Evolutionary conservation across 2,888 invertebrate genomes (phyloP).

Genomic region (Enchytraeus crypticus): DNA sequence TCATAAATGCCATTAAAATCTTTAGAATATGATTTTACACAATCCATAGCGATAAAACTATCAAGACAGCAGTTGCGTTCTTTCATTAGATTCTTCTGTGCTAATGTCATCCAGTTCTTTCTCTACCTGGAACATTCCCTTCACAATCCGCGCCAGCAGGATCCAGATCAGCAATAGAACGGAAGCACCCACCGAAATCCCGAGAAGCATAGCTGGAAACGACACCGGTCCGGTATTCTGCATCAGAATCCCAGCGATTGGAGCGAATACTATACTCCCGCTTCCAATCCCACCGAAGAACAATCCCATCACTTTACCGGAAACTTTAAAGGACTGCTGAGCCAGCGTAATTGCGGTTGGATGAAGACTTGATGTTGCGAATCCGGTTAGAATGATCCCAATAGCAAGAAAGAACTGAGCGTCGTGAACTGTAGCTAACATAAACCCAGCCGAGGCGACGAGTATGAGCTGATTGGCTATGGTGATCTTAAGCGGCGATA

Average conservation of each 20-base stretch:
- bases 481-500: not conserved
- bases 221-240: conserved; percentile 1
- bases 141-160: not conserved
- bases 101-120: not conserved
- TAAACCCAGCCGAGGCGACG: not conserved
- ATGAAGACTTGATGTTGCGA: conserved; percentile 8
- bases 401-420: not conserved
- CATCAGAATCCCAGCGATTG: not conserved
- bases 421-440: conserved; percentile 1
- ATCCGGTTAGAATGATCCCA: conserved; percentile 3
- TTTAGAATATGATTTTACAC: too few relatives aligned
- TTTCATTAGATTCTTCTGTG: too few relatives aligned
- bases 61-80: too few relatives aligned
- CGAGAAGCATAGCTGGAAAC: conserved; percentile 5
- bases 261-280: conserved; percentile 1
- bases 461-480: not conserved
- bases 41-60: too few relatives aligned
- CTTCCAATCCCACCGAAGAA: conserved; percentile 1
- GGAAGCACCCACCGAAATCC: not conserved
- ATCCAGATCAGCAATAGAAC: not conserved
- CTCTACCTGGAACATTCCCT: not conserved
- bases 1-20: too few relatives aligned
- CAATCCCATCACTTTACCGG: conserved; percentile 10
- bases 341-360: conserved; percentile 5
- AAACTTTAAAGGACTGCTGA: conserved; percentile 4